Base-by-base conservation (phyloP, 2,797 vertebrate genomes). In the Mus minutoides region DNA sequence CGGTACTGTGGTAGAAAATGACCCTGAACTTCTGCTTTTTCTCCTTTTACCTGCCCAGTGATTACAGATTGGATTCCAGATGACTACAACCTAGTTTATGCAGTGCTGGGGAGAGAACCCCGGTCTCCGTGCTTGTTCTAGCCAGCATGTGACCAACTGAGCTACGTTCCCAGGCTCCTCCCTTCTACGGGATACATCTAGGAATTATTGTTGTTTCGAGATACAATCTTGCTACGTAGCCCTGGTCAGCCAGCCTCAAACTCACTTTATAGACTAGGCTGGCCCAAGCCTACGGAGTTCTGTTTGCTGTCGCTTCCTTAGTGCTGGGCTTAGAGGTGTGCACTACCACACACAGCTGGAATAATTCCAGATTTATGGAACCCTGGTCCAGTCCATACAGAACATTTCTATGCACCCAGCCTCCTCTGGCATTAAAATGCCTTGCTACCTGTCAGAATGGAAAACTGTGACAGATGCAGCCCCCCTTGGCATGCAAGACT, bases 381-480 rank as follows among this genome's bases (percentile, higher is more conserved):
- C 80, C 37, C 9, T 3, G 76, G 29, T 22, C 54, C 62, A 62
- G 40, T 13, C 10, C 24, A 31, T 24, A 43, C 21, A 26, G 2
- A 34, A 21, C 34, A 26, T 34, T 69, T 54, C 46, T 60, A 29
- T 6, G 5, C 3, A 21, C 76, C 12, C 21, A n/a, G 40, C n/a
- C 58, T 58, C 52, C 52, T 75, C 54, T 52, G 37, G 31, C 1
- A 10, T 11, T 34, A 40, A 37, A 58, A 64, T 3, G 34, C 10
- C 52, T 1, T 2, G 52, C 12, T 21, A 0, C 12, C 46, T 64
- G 31, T 60, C 26, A 22, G 49, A 77, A 9, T 5, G 22, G 10
- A 29, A 5, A 26, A 40, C 10, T 2, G 12, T n/a, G 40, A 24
- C 0, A 5, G 78, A 6, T 17, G 5, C 46, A 29, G 26, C 37